phyloP scores from a whole-genome alignment of 2,797 vertebrate species.

The Acrossocheilus wenchowensis region DNA sequence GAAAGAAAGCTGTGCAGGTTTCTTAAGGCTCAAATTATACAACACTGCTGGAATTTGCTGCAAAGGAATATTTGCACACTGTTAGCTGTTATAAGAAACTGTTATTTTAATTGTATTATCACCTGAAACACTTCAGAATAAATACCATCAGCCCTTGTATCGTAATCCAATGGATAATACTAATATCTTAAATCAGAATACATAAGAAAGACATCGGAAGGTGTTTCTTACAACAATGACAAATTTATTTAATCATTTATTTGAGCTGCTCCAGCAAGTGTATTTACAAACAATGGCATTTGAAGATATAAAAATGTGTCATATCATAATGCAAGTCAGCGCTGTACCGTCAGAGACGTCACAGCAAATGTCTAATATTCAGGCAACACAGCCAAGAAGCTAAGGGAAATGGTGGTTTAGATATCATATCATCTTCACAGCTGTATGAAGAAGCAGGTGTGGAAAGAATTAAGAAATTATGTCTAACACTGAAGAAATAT shows the following conservation, averaged over 20 bases:
- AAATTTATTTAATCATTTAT: slow-evolving; percentile 75
- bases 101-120: neutral
- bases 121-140: neutral
- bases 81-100: neutral
- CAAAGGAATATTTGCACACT: neutral
- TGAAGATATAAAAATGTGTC: slow-evolving; percentile 61
- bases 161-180: neutral
- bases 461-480: slow-evolving; percentile 25
- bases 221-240: slow-evolving; percentile 72
- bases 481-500: slow-evolving; percentile 34
- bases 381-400: slow-evolving; percentile 34
- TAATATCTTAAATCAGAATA: neutral
- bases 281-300: slow-evolving; percentile 82
- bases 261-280: slow-evolving; percentile 80
- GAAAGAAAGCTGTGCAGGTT: slow-evolving; percentile 4
- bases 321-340: slow-evolving; percentile 55
- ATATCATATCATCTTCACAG: slow-evolving; percentile 40
- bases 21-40: neutral
- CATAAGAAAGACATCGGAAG: slow-evolving; percentile 47
- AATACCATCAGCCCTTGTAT: neutral
- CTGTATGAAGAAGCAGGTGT: slow-evolving; percentile 27
- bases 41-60: neutral
- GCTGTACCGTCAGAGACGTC: slow-evolving; percentile 45
- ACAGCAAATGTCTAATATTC: slow-evolving; percentile 35
- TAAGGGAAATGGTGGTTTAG: slow-evolving; percentile 31